Evolutionary conservation across 2,113 vertebrate species (phyloP), one percentile per base, ranked within the genome.

Genomic region (Anhinga rufa): DNA sequence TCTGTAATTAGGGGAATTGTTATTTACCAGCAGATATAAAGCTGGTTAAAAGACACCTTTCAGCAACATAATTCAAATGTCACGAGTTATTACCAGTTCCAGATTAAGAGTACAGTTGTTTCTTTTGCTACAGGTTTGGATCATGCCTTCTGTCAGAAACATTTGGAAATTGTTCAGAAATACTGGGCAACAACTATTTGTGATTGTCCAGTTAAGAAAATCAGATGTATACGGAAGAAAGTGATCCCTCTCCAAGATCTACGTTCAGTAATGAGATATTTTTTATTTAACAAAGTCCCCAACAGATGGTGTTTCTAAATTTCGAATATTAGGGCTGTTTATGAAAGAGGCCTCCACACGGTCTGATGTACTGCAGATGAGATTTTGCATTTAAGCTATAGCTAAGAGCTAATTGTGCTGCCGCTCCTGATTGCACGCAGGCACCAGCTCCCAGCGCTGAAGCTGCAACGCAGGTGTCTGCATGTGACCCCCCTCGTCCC

Each of bases 11-110:
- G 96, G 90, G 65, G 68, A 90, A 69, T 90, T 65, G 76, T 96
- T 98, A 97, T 97, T 98, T 98, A 98, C 96, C 94, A 96, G 90
- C 49, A 92, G 92, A 96, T 77, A 95, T 44, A 95, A 92, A 85
- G 79, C 86, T 95, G 74, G 71, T 85, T 86, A 71, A 96, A 97
- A 95, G 95, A 93, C 79, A 96, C 78, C 64, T 93, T 95, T 93
- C 82, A 92, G 95, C 96, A 95, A 62, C 75, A 75, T 86, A 88
- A 94, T 95, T 97, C 82, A 97, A 89, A 92, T 71, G 85, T 57
- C 94, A 95, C 80, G 93, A 97, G 95, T 91, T 97, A 91, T 97
- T 96, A 90, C 78, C 85, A 57, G 95, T 16, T 75, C 25, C 77
- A 92, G 82, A 96, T 93, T 74, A 95, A 96, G 78, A 31, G n/a